Evolutionary conservation across 23 tunicate genomes (phyloP), one percentile per base, ranked within the genome.

Genomic region (Styela plicata): DNA sequence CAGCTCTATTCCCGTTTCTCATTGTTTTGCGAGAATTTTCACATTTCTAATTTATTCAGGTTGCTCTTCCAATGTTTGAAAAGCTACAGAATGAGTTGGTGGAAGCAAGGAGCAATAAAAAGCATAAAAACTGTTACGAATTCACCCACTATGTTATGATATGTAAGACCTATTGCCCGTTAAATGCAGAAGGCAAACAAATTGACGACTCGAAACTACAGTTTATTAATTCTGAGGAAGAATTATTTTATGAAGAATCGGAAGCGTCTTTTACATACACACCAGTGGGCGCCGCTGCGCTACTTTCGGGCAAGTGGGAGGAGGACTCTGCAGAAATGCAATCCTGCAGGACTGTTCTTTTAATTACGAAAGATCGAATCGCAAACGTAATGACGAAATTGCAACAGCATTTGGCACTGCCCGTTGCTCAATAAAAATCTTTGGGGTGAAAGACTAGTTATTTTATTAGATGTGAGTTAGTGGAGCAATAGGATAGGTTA

Each of bases 221-320:
- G 33, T 91, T 52, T 65, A 74, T 69, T 22, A 91, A 91, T 73
- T 87, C 97, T 23, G 97, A 91, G 79, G 97, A 91, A 69, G 97
- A 91, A 69, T 26, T 86, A 5, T 91, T 91, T 70, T 80, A 82
- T 17, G 90, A 91, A 37, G 74, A 91, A 21, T 75, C 97, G 5
- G 18, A 24, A 1, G 83, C 74, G 0, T 26, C 10, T 27, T 86
- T 86, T 73, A 78, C 74, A 26, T 91, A 82, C 69, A 34, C 84
- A 22, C 36, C 86, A 0, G 24, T 53, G 16, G 64, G 65, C 61
- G 71, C 64, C 21, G 81, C 81, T 36, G 64, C 66, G 5, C 10
- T 76, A 57, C 19, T 76, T 16, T 36, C 52, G 13, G 81, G 81
- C 64, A 76, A 53, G 27, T 76, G 81, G 81, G 80, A 79, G 36